Evolutionary conservation across 2,888 invertebrate species (phyloP).

Genomic region (Orchestes rusci): DNA sequence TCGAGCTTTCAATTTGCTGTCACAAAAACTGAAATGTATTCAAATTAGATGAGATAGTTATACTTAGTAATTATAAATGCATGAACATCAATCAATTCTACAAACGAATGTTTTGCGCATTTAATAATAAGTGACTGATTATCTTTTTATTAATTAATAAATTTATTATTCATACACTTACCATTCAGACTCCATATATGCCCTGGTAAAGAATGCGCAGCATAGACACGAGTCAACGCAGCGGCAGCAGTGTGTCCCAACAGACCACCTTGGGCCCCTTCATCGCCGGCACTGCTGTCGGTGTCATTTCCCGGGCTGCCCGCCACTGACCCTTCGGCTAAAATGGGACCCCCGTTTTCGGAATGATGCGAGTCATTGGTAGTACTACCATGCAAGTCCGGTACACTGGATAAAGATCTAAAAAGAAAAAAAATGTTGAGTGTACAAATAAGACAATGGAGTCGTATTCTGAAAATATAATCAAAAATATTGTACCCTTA

Average conservation of each 20-base stretch:
- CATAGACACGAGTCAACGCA: slow-evolving; percentile 71
- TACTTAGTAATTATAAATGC: too few relatives aligned
- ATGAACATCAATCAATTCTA: neutral
- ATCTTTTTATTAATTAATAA: neutral
- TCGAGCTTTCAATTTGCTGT: too few relatives aligned
- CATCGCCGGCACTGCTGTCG: slow-evolving; percentile 65
- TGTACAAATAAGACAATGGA: neutral
- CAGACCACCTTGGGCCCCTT: slow-evolving; percentile 43
- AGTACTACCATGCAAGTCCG: slow-evolving; percentile 54
- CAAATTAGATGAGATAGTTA: too few relatives aligned
- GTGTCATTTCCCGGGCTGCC: slow-evolving; percentile 50
- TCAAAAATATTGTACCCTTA: too few relatives aligned
- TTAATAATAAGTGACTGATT: neutral
- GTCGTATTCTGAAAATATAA: too few relatives aligned
- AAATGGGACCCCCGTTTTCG: slow-evolving; percentile 20
- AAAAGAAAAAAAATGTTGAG: slow-evolving; percentile 4
- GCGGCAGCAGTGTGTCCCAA: slow-evolving; percentile 46
- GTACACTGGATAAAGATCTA: slow-evolving; percentile 70
- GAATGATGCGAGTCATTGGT: slow-evolving; percentile 13
- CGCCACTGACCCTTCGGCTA: slow-evolving; percentile 17
- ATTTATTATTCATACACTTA: too few relatives aligned
- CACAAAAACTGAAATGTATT: too few relatives aligned
- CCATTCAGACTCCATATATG: slow-evolving; percentile 91
- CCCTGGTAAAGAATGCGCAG: slow-evolving; percentile 83
- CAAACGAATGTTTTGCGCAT: too few relatives aligned